A percentile compares a stretch with the other conserved stretches of the same genome.
phyloP scores from a whole-genome alignment of 2,113 vertebrate genomes.

The Mystacornis crossleyi region DNA sequence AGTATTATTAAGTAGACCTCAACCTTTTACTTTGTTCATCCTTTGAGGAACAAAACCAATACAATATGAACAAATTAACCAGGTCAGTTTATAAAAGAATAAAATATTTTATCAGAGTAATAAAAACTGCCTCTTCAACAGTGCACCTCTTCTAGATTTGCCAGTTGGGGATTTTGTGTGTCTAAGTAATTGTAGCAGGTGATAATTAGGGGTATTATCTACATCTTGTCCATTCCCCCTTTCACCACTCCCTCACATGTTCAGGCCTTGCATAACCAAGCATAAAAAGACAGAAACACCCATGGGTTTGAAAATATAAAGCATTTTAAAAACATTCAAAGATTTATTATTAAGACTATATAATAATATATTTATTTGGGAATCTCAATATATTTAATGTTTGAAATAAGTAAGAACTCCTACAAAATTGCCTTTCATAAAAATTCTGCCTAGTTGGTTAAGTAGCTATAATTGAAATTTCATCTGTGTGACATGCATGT shows the following conservation, averaged over 20 bases:
- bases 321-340: rapidly evolving
- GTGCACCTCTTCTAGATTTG: background rate
- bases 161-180: rapidly evolving
- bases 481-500: background rate
- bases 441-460: background rate
- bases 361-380: background rate
- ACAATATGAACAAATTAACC: background rate
- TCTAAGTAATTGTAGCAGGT: background rate
- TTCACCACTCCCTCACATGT: background rate
- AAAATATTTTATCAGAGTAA: background rate
- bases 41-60: background rate
- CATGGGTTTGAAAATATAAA: background rate
- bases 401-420: background rate
- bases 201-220: background rate
- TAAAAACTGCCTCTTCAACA: background rate
- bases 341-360: background rate
- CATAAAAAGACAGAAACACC: background rate
- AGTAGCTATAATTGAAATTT: background rate
- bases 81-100: background rate
- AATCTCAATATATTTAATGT: background rate
- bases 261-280: background rate
- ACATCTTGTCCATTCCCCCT: background rate
- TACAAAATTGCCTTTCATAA: background rate
- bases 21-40: background rate
- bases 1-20: background rate